Base-by-base conservation (phyloP, 2,888 invertebrate species). In the Apodemia hepburni region DNA sequence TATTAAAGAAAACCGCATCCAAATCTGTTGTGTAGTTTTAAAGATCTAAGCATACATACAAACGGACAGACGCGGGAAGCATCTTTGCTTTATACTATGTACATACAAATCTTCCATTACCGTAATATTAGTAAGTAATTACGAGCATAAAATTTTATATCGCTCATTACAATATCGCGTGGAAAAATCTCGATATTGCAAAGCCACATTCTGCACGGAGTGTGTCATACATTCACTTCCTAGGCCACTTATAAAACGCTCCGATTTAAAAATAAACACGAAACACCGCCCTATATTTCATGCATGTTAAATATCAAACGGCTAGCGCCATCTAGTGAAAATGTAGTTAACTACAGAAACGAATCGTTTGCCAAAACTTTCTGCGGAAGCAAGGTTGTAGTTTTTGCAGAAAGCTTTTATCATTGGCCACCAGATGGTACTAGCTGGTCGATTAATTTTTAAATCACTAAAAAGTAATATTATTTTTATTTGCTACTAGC, bases 241-340 rank as follows among this genome's bases (percentile, higher is more conserved):
- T 82, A 80, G 80, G 80, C 87, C 84, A 87, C 87, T 88, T 88
- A 85, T 85, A 86, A 86, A 86, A 81, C 77, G 84, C 80, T 84
- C 80, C 66, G 77, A 70, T 83, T 82, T 84, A 87, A 86, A 90
- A 90, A 89, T 89, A 89, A 85, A 84, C 81, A 70, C 77, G 77
- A 82, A 83, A 82, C 65, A 58, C 60, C 57, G 57, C 57, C 57
- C 57, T 57, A 57, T 57, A 57, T 29, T 7, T 29, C 57, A 29
- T 57, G 57, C 57, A 29, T 57, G 57, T 57, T 22, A 57, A 57
- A 42, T 58, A 42, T 47, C 27, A 8, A 57, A 74, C 74, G 59
- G 59, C 71, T 78, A 73, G 58, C 79, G 82, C 81, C 86, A 85
- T 82, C 89, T 89, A 72, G 67, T 60, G 68, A 11, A 0, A 5